These are phyloP conservation scores for Heteractis magnifica DNA, from an alignment of 92 coral and sea anemone species.

Conservation along the genomic window DNA sequence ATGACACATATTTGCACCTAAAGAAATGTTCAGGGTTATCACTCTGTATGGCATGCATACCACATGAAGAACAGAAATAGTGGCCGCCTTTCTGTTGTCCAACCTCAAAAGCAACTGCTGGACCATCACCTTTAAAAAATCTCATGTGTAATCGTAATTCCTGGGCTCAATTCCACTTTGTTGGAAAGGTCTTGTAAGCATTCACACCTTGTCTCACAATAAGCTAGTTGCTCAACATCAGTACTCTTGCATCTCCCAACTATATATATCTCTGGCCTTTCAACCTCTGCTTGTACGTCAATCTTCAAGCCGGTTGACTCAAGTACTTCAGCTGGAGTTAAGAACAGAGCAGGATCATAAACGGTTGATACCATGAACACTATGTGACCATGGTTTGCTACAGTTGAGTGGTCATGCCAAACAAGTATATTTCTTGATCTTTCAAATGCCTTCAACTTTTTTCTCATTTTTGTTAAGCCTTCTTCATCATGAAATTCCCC, in stretches of 20 bases:
- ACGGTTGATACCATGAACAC: too few relatives aligned
- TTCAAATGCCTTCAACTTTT: too few relatives aligned
- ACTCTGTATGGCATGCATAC: conserved; percentile 12
- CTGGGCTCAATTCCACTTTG: background rate
- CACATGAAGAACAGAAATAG: conserved; percentile 32
- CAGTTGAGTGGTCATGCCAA: too few relatives aligned
- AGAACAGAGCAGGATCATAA: too few relatives aligned
- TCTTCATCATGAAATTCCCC: too few relatives aligned
- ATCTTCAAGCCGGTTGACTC: background rate
- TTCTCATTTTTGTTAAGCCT: too few relatives aligned
- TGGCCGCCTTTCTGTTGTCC: conserved; percentile 39
- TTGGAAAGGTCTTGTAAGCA: conserved; percentile 3
- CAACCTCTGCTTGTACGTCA: conserved; percentile 22
- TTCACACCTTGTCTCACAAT: too few relatives aligned
- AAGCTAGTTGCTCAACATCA: background rate
- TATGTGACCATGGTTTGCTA: too few relatives aligned
- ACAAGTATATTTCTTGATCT: too few relatives aligned
- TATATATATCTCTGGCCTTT: too few relatives aligned
- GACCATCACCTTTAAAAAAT: too few relatives aligned
- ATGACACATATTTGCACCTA: conserved; percentile 22
- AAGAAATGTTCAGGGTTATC: conserved; percentile 28
- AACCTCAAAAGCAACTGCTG: conserved; percentile 21
- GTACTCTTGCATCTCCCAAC: conserved; percentile 16
- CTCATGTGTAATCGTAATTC: background rate
- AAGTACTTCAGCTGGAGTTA: too few relatives aligned